Evolutionary conservation across 2,888 invertebrate species (phyloP), one percentile per base, ranked within the genome.

Genomic region (Pachycephus smyrnensis): DNA sequence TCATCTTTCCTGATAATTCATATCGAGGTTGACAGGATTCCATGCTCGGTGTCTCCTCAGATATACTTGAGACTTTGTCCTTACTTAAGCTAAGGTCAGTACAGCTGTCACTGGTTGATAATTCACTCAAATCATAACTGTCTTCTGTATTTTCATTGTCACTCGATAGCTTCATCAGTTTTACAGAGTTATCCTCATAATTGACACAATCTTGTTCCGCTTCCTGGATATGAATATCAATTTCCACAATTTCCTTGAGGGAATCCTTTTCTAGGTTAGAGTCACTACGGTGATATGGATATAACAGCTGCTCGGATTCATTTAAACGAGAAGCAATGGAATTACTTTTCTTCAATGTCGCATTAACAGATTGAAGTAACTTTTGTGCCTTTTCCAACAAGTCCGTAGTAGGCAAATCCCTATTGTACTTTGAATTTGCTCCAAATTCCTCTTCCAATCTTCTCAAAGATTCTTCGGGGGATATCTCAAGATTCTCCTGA

Each of bases 301-400:
- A 84, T 12, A 84, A 76, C 36, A 89, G 80, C 23, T 79, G 80
- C 69, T 86, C 86, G 2, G 86, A 84, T 77, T 89, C 86, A 73
- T 89, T 86, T 78, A 91, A 84, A 78, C 88, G 86, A 80, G 83
- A 87, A 4, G 88, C 87, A 40, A 91, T 89, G 1, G 90, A 90
- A 83, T 92, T 91, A 85, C 92, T 92, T 76, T 89, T 89, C 69
- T 87, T 87, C 77, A 93, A 85, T 1, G 92, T 92, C 69, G 90
- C 92, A 78, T 90, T 91, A 12, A 93, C 92, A 11, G 92, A 92
- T 79, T 91, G 88, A 40, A 93, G 84, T 23, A 93, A 84, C 80
- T 89, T 89, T 82, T 92, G 92, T 4, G 93, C 92, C 76, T 92
- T 92, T 78, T 90, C 89, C 71, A 93, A 80, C 75, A 93, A 85